Evolutionary conservation across 2,888 invertebrate genomes (phyloP), one percentile per base, ranked within the genome.

Genomic region (Nebria brevicollis): DNA sequence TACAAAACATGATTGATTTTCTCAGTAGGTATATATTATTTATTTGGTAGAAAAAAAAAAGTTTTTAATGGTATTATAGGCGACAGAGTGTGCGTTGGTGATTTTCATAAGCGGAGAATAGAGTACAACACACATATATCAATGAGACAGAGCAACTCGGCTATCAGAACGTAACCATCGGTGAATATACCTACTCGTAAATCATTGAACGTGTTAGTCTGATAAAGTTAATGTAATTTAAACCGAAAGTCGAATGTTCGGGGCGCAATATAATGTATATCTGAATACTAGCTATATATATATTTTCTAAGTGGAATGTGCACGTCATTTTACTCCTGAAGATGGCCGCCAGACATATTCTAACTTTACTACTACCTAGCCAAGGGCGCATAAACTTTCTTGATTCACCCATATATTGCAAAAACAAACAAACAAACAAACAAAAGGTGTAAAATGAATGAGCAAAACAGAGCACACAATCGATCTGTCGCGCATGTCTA

Each of bases 141-240:
- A 77, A 34, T 73, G 15, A 26, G 43, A 70, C 26, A 70, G 70
- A 70, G 34, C 70, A 15, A 70, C 6, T 6, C 54, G 54, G 8
- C 75, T 75, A 77, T 77, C 77, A 77, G 43, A 26, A 41, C 41
- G 65, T 10, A 68, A 41, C 66, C 73, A 77, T 77, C 77, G 66
- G 42, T 42, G 73, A 72, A 77, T 77, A 77, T 54, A 70, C 34
- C 34, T 54, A 54, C 43, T 41, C 72, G 66, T 77, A 77, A 77
- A 77, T 77, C 77, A 77, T 77, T 65, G 20, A 54, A 77, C 77
- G 77, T 73, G 77, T 64, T 77, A 65, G 42, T 43, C 82, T 77
- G 82, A 82, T 81, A 82, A 82, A 84, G 83, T 83, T 84, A 83
- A 84, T 83, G 82, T 83, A 84, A 83, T 84, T 84, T 83, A 83